phyloP scores from a whole-genome alignment of 2,888 invertebrate species.

The Trachelus troglodyta region DNA sequence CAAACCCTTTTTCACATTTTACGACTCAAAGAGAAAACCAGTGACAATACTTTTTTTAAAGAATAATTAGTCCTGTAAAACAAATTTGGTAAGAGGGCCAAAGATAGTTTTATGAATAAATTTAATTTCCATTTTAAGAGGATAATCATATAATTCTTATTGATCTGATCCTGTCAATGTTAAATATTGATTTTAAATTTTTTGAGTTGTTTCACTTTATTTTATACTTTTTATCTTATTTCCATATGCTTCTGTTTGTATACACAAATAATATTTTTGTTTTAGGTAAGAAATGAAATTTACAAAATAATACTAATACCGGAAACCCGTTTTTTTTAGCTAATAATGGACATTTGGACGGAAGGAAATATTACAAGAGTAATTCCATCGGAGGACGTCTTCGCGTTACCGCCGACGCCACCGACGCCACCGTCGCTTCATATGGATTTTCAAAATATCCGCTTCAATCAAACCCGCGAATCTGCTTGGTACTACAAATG shows the following conservation, averaged over 20 bases:
- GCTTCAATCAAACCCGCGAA: slow-evolving; percentile 30
- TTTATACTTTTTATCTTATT: not conserved
- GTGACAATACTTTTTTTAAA: not conserved
- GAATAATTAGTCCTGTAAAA: not conserved
- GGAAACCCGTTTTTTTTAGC: not conserved
- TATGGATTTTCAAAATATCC: slow-evolving; percentile 27
- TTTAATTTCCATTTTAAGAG: not conserved
- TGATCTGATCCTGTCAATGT: not conserved
- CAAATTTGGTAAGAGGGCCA: not conserved
- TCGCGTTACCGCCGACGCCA: slow-evolving; percentile 40
- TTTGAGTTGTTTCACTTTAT: no score
- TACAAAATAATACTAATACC: not conserved
- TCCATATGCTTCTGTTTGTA: not conserved
- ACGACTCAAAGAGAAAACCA: not conserved
- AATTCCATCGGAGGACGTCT: slow-evolving; percentile 26
- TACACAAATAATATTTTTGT: not conserved
- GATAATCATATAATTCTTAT: not conserved
- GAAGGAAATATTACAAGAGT: slow-evolving; percentile 13
- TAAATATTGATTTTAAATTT: not conserved
- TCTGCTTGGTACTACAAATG: slow-evolving; percentile 30
- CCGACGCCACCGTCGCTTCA: slow-evolving; percentile 32
- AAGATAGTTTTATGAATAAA: not conserved
- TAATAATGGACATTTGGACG: slow-evolving; percentile 15
- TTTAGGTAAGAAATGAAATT: not conserved
- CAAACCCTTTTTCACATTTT: not conserved